Evolutionary conservation across 2,888 invertebrate species (phyloP), one percentile per base, ranked within the genome.

Genomic region (Portevinia maculata): DNA sequence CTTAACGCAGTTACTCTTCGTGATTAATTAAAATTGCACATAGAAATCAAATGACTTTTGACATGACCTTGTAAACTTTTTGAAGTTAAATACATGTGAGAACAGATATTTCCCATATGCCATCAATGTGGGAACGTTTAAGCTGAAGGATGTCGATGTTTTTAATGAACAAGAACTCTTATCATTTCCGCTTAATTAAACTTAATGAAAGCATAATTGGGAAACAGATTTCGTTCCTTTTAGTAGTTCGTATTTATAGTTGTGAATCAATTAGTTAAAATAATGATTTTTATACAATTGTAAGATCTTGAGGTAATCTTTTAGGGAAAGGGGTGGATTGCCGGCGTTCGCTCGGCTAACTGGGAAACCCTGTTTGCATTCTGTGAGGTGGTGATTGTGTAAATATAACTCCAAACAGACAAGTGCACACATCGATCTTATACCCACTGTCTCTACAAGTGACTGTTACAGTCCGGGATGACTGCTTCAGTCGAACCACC

Each of bases 1-100:
- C 37, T 13, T 17, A 6, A 17, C 11, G 28, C 28, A 28, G 24
- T 17, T 15, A 24, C 15, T 24, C 41, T 11, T 28, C 52, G 57
- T 67, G 19, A 34, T 67, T 59, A 52, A 75, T 69, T 67, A 28
- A 67, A 62, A 67, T 60, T 67, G 41, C 28, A n/a, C 32, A 15
- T 5, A 24, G 24, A 24, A 24, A 24, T 5, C 24, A 60, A 44
- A 17, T 55, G 69, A 48, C 44, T 44, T 52, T 44, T 59, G 28
- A 67, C 57, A 59, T 15, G 50, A 59, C 44, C 32, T 34, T 57
- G 24, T 67, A 48, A 53, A 52, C 53, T 28, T 19, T 48, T 30
- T 13, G 30, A 15, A 21, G n/a, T n/a, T n/a, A n/a, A n/a, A n/a
- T 39, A 13, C 50, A 64, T 64, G 50, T 52, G 64, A n/a, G 50